Conservation (phyloP, 2,888 invertebrate genomes). For the Masnerella sp. region DNA sequence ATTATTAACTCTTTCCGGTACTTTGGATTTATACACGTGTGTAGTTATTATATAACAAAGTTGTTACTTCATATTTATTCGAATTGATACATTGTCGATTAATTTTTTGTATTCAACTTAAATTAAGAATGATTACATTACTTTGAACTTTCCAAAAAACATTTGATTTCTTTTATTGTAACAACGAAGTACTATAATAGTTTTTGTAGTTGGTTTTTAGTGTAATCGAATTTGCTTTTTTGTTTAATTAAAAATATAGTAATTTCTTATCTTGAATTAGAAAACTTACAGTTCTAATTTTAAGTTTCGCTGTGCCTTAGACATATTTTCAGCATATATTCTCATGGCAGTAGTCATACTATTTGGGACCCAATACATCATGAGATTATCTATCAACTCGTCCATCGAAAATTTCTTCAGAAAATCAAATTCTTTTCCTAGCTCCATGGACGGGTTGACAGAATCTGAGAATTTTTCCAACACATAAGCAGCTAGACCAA, state of each 20-base stretch:
- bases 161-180: too few species aligned
- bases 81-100: too few species aligned
- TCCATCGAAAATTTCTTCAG: constrained; percentile 79
- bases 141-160: too few species aligned
- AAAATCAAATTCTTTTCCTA: constrained; percentile 38
- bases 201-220: too few species aligned
- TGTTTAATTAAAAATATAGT: not conserved
- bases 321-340: constrained; percentile 82
- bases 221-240: too few species aligned
- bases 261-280: not conserved
- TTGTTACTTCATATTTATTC: too few species aligned
- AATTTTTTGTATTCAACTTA: too few species aligned
- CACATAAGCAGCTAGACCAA: constrained; percentile 92
- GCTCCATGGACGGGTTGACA: constrained; percentile 78
- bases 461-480: constrained; percentile 90
- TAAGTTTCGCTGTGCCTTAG: constrained; percentile 68
- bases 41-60: too few species aligned
- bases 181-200: too few species aligned
- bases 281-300: constrained; percentile 77
- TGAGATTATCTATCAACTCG: constrained; percentile 79
- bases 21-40: too few species aligned
- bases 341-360: constrained; percentile 79
- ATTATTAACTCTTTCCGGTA: too few species aligned
- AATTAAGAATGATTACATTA: too few species aligned
- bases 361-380: constrained; percentile 80